phyloP scores from a whole-genome alignment of 2,888 invertebrate species.

The Luffia ferchaultella region DNA sequence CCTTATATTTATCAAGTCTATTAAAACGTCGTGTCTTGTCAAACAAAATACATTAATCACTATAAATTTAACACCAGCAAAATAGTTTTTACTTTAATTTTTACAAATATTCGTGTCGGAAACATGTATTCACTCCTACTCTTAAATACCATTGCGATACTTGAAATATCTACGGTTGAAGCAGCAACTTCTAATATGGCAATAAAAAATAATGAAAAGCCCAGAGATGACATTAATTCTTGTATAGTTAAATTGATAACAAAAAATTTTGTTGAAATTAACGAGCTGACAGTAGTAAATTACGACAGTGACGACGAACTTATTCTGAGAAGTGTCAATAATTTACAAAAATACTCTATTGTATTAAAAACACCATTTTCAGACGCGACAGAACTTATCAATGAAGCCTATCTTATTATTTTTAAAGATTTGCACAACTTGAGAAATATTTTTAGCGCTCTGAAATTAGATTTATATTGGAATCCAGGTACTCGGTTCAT shows the following conservation, averaged over 20 bases:
- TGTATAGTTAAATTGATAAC: background rate
- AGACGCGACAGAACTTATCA: background rate
- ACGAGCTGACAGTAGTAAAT: slow-evolving; percentile 1
- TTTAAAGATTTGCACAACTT: background rate
- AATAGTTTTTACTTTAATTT: too few species aligned
- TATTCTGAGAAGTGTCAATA: background rate
- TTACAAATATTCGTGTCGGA: too few species aligned
- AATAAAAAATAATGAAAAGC: too few species aligned
- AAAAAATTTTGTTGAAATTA: background rate
- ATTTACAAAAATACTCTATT: background rate
- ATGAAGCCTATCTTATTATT: slow-evolving; percentile 4
- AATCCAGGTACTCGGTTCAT: background rate
- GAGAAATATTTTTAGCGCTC: background rate
- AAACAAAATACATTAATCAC: too few species aligned
- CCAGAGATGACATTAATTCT: background rate
- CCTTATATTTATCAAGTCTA: too few species aligned
- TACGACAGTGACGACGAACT: background rate
- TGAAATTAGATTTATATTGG: background rate
- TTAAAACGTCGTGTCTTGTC: too few species aligned
- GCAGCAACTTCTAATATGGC: too few species aligned
- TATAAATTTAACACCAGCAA: too few species aligned
- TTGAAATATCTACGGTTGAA: too few species aligned
- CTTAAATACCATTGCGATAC: too few species aligned
- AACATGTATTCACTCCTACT: too few species aligned
- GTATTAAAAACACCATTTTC: background rate